Conservation (phyloP, 2,113 vertebrate species). For the Aspiorhynchus laticeps region DNA sequence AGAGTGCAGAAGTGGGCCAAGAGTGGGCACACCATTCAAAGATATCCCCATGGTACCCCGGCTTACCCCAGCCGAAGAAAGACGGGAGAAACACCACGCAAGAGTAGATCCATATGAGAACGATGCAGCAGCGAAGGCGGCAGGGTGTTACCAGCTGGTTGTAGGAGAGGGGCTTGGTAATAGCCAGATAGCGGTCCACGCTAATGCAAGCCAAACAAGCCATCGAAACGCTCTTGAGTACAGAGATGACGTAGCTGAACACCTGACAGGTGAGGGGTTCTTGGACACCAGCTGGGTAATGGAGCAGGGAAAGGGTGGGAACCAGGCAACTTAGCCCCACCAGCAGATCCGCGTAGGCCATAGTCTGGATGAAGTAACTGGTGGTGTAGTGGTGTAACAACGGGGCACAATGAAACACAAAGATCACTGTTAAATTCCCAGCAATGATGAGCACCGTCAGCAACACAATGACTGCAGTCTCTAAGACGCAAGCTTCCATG, state of each 20-base stretch:
- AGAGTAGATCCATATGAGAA: conserved; percentile 95
- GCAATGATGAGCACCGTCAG: conserved; percentile 93
- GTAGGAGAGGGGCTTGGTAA: conserved; percentile 97
- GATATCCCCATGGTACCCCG: conserved; percentile 98
- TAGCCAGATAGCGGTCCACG: conserved; percentile 95
- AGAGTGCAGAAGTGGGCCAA: conserved; percentile 96
- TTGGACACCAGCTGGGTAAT: conserved; percentile 90
- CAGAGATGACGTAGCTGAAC: conserved; percentile 97
- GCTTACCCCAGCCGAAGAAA: conserved; percentile 99
- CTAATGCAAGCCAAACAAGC: conserved; percentile 96
- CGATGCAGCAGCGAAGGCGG: conserved; percentile 90
- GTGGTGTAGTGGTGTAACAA: conserved; percentile 97
- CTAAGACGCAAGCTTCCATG: conserved; percentile 89
- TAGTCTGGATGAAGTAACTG: conserved; percentile 99
- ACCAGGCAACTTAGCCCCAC: conserved; percentile 97
- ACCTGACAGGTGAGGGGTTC: conserved; percentile 95
- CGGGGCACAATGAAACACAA: conserved; percentile 97
- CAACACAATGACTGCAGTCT: conserved; percentile 91
- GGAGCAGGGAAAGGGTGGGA: conserved; percentile 93
- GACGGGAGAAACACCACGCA: conserved; percentile 93
- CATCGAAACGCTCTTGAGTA: conserved; percentile 98
- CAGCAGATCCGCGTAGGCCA: conserved; percentile 97
- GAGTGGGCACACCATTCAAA: conserved; percentile 97
- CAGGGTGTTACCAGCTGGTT: conserved; percentile 97
- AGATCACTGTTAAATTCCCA: conserved; percentile 95